phyloP scores from a whole-genome alignment of 2,797 vertebrate genomes.

The Falco concolor region DNA sequence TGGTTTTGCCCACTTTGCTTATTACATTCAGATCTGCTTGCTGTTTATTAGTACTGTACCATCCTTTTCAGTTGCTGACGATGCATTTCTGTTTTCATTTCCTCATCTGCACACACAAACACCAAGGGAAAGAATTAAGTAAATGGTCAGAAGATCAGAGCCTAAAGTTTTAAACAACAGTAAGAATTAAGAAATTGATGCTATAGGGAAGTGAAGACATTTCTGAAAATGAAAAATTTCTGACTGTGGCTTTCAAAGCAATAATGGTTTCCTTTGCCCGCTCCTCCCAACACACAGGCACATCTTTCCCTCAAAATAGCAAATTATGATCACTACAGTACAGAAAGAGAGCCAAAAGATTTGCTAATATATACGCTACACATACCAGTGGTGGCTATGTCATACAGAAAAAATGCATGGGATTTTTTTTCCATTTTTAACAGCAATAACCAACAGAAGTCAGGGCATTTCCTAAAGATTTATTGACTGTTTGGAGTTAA shows the following conservation, averaged over 20 bases:
- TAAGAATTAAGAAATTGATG: not conserved
- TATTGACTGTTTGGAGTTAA: not conserved
- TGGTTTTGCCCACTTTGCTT: not conserved
- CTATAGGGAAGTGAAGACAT: not conserved
- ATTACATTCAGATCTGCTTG: not conserved
- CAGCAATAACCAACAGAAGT: not conserved
- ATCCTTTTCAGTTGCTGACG: not conserved
- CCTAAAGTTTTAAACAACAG: not conserved
- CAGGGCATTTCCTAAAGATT: not conserved
- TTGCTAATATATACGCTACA: conserved; percentile 14
- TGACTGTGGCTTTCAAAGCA: not conserved
- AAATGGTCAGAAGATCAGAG: not conserved
- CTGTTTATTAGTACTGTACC: not conserved
- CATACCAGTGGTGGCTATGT: not conserved
- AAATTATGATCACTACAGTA: not conserved
- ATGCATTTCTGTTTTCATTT: not conserved
- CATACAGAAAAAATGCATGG: conserved; percentile 25
- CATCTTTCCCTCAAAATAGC: not conserved
- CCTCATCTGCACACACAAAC: not conserved
- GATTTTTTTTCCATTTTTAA: not conserved
- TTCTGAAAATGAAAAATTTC: not conserved
- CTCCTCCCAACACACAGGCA: not conserved
- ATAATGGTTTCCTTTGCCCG: not conserved
- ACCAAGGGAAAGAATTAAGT: not conserved
- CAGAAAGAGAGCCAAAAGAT: not conserved